Percentiles rank a stretch among this genome's conserved stretches.
These are phyloP conservation scores for Chromis chromis DNA, from an alignment of 2,797 vertebrate genomes.

Conservation along the genomic window DNA sequence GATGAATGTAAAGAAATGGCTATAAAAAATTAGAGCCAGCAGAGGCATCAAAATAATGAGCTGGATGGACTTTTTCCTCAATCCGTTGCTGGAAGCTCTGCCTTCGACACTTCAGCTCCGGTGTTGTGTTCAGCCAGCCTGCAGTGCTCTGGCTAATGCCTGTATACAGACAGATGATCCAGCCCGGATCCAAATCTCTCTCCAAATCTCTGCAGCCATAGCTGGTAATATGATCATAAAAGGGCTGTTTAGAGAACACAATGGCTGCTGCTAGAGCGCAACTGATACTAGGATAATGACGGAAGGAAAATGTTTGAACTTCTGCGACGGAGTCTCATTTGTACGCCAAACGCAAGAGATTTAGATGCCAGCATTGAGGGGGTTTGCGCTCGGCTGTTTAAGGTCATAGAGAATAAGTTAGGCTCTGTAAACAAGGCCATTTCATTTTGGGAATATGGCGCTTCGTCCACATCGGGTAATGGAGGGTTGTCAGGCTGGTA, in stretches of 20 bases:
- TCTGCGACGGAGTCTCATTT: slow-evolving; percentile 33
- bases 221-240: slow-evolving; percentile 61
- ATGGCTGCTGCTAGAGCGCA: slow-evolving; percentile 14
- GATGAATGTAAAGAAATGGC: slow-evolving; percentile 38
- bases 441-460: slow-evolving; percentile 26
- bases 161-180: slow-evolving; percentile 65
- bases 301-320: slow-evolving; percentile 39
- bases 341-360: slow-evolving; percentile 19
- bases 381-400: slow-evolving; percentile 16
- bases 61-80: slow-evolving; percentile 32
- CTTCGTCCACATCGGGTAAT: slow-evolving; percentile 11
- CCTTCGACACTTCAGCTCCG: slow-evolving; percentile 43
- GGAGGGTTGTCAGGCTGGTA: slow-evolving; percentile 1
- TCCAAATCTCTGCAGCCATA: slow-evolving; percentile 62
- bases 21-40: slow-evolving; percentile 48
- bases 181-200: slow-evolving; percentile 60
- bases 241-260: slow-evolving; percentile 53
- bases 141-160: slow-evolving; percentile 54
- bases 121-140: slow-evolving; percentile 38
- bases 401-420: slow-evolving; percentile 13
- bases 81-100: slow-evolving; percentile 43
- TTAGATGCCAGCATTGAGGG: slow-evolving; percentile 28
- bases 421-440: slow-evolving; percentile 36
- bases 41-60: slow-evolving; percentile 63
- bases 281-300: slow-evolving; percentile 37